Base-by-base conservation (phyloP, 2,113 vertebrate species). In the Pituophis catenifer region DNA sequence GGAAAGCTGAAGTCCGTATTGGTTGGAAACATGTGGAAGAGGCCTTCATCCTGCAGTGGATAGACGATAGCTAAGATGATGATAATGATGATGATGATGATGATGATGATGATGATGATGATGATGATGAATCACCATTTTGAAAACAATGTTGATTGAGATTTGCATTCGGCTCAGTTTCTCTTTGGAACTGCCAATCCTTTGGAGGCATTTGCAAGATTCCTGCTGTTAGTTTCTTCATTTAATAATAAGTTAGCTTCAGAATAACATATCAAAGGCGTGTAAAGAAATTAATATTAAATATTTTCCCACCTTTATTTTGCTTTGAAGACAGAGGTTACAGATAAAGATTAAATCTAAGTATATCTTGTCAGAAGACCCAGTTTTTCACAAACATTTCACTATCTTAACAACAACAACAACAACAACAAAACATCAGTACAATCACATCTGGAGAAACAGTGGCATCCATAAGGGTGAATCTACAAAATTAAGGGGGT, bases 161-260 rank as follows among this genome's bases (percentile, higher is more conserved):
- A 5, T 88, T 10, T 55, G 38, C 53, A 53, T 65, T 24, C 24
- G 29, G 33, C 85, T 91, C 90, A 86, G 88, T 1, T 26, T 95
- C 54, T 65, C 93, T 85, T 85, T 87, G 70, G 86, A 50, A 94
- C 89, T 59, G 29, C 26, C 13, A 62, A 95, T 24, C 86, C 91
- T 62, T 91, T 91, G 93, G 52, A 88, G 21, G 89, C 87, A 54
- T 75, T 52, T 55, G 3, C 92, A 95, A 93, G 91, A 26, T 50
- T 44, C 23, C 92, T 5, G 91, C 91, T 93, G 88, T 54, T 90
- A 92, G 90, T 93, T 93, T 89, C 93, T 12, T 86, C 65, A 81
- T 95, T 33, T 88, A 95, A 94, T 92, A 94, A 87, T 52, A 94
- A 94, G 89, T 90, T 91, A 6, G 23, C 89, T 24, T 57, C 57